phyloP scores from a whole-genome alignment of 2,888 invertebrate species.

The Nomada fabriciana region DNA sequence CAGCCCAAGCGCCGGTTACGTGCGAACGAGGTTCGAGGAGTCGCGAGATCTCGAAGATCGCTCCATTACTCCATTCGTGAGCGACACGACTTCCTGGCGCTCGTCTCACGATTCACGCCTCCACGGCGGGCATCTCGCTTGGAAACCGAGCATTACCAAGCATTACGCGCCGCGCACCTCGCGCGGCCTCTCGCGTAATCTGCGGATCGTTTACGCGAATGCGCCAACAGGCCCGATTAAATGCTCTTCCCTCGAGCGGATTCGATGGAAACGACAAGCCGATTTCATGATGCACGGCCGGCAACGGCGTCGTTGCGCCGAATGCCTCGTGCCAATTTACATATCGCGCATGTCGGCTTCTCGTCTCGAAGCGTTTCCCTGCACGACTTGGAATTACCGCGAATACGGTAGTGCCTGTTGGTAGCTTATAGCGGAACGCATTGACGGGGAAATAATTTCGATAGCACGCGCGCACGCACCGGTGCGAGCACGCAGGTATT shows the following conservation, averaged over 20 bases:
- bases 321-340: constrained; percentile 43
- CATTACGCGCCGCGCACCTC: constrained; percentile 37
- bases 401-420: constrained; percentile 36
- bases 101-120: constrained; percentile 27
- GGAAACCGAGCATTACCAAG: constrained; percentile 47
- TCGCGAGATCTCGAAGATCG: constrained; percentile 38
- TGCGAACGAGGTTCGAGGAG: constrained; percentile 52
- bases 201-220: constrained; percentile 48
- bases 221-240: constrained; percentile 49
- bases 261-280: constrained; percentile 25
- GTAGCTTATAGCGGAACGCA: constrained; percentile 25
- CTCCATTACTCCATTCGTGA: background rate
- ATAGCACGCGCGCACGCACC: constrained; percentile 22
- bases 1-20: constrained; percentile 33
- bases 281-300: constrained; percentile 12
- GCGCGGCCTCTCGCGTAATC: constrained; percentile 56
- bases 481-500: background rate
- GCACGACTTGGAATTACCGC: constrained; percentile 41
- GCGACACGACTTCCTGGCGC: constrained; percentile 45
- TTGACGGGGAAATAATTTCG: constrained; percentile 10
- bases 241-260: constrained; percentile 22
- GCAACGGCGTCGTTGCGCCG: constrained; percentile 18
- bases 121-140: constrained; percentile 23
- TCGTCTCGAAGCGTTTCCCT: constrained; percentile 28
- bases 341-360: constrained; percentile 49